Base-by-base conservation (phyloP, 2,797 vertebrate genomes). In the Heteromormyrus szaboi region DNA sequence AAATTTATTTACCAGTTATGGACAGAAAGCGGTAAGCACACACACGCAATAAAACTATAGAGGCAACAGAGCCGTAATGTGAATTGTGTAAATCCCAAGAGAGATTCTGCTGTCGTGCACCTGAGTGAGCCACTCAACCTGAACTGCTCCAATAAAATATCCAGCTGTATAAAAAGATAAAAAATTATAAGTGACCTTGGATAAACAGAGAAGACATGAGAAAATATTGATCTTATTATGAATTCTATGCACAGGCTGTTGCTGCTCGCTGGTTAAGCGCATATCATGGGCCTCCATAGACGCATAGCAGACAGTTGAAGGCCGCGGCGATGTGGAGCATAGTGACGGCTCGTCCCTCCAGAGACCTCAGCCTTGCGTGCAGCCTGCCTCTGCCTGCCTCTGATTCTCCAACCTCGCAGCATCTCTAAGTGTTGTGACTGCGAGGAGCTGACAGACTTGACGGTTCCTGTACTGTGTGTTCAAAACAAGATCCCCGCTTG, bases 131-230 rank as follows among this genome's bases (percentile, higher is more conserved):
- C 41, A 81, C 76, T 81, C 76, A 81, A 81, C 76, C 76, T 81
- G 41, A 81, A 81, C 76, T n/a, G 76, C 76, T 44, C 37, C 76
- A 81, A 46, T 81, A 81, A 81, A 81, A 81, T 81, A 46, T 46
- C 41, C 41, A 81, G 76, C 76, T 81, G 41, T 81, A 81, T 81
- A 46, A 22, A 81, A 81, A 81, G 76, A 81, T 81, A 81, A 81
- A 62, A 81, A 81, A 81, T 81, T 81, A 81, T 81, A 81, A 46
- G 76, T 81, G 76, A 81, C 76, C 76, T 81, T 81, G 76, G 76
- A 81, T 81, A 81, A 81, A 81, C 76, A 81, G 37, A n/a, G 17
- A 81, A 81, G 17, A 81, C 76, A 81, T 85, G 84, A 53, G 22
- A 85, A 33, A 85, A 85, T 51, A 85, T 33, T 33, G 48, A 51